Evolutionary conservation across 2,113 vertebrate genomes (phyloP), one percentile per base, ranked within the genome.

Genomic region (Stercorarius parasiticus): DNA sequence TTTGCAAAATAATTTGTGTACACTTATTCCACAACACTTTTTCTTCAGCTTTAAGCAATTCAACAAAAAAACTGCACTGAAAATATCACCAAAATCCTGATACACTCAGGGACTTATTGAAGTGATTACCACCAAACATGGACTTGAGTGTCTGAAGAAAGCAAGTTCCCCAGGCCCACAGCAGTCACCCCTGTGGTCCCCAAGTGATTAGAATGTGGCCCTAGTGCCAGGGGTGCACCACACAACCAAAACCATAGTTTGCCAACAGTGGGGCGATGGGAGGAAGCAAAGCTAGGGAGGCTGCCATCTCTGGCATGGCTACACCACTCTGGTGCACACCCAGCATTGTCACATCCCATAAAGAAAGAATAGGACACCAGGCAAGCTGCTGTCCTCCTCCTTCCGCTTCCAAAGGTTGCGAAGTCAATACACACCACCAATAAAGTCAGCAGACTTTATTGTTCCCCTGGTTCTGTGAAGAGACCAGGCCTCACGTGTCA

Each of bases 151-250:
- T 23, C 55, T 47, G 36, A 79, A 70, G 27, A 72, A 84, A 73
- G 36, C 34, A 86, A 56, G 26, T 16, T 65, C 11, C 16, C 15
- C 47, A 62, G 36, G 38, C 15, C 42, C 42, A 66, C 20, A 40
- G 50, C 34, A 49, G 36, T 52, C 45, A 73, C 11, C 4, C 5
- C 40, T 30, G 21, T 9, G 27, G 34, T 19, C 27, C 38, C 59
- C 1, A 10, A 74, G 55, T 2, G 6, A 42, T 4, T 36, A 5
- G 16, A 38, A 32, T 0, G 12, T 11, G 14, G 45, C n/a, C 11
- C 22, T 36, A 20, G n/a, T 13, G 16, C 26, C 32, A 69, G 19
- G 42, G 47, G 23, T 5, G 29, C 43, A 78, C 11, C 18, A 61
- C 2, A 5, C 11, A 76, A 55, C 43, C 29, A 30, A 72, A 76